Conservation (phyloP, 1,140 invertebrate genomes). For the Pectinophora gossypiella region DNA sequence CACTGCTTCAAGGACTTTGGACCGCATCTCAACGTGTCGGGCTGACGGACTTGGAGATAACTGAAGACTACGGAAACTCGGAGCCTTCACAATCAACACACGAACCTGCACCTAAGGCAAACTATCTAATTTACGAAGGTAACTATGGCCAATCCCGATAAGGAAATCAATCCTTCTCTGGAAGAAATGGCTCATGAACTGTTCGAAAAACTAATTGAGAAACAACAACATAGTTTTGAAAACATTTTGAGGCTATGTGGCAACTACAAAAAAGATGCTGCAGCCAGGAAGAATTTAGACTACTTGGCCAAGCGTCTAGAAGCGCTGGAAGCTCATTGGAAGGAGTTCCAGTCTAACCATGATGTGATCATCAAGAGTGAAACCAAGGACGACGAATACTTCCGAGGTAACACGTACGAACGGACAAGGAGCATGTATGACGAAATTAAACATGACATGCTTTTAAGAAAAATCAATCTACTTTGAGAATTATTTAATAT, state of each 20-base stretch:
- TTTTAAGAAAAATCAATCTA: background rate
- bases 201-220: too few species aligned
- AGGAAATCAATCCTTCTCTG: too few species aligned
- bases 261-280: constrained; percentile 5
- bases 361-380: background rate
- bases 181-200: too few species aligned
- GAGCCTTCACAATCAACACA: too few species aligned
- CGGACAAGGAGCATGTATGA: constrained; percentile 5
- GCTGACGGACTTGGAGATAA: too few species aligned
- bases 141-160: too few species aligned
- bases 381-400: constrained; percentile 5
- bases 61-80: too few species aligned
- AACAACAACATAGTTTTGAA: constrained; percentile 3
- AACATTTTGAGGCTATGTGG: constrained; percentile 2
- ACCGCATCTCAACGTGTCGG: too few species aligned
- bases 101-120: too few species aligned
- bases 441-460: background rate
- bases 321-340: background rate
- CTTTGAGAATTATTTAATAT: too few species aligned
- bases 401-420: background rate
- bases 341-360: constrained; percentile 1
- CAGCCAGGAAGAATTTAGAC: background rate
- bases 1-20: too few species aligned
- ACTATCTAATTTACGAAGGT: too few species aligned
- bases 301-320: constrained; percentile 1